Evolutionary conservation across 2,797 vertebrate genomes (phyloP).

Genomic region (Ptychobarbus kaznakovi): DNA sequence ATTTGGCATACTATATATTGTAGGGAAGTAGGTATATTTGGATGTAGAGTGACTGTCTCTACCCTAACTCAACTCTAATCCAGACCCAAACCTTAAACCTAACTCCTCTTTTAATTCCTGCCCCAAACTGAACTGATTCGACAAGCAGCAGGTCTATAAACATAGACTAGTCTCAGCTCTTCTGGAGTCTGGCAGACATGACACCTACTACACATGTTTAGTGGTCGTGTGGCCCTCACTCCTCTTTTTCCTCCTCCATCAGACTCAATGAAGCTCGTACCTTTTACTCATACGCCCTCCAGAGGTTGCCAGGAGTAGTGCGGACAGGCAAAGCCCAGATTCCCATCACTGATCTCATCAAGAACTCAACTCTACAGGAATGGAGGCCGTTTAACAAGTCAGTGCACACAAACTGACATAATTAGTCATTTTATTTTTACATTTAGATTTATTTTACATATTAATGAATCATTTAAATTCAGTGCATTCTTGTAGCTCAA

Average conservation of each 20-base stretch:
- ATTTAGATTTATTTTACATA: background rate
- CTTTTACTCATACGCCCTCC: slow-evolving; percentile 86
- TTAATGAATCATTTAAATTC: background rate
- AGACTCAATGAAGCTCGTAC: slow-evolving; percentile 82
- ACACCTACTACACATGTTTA: slow-evolving; percentile 1
- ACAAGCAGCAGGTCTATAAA: slow-evolving; percentile 1
- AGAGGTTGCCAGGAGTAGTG: slow-evolving; percentile 78
- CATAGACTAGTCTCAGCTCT: background rate
- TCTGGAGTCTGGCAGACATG: background rate
- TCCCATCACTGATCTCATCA: fast-evolving
- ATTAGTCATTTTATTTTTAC: background rate
- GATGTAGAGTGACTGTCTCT: background rate
- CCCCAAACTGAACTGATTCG: background rate
- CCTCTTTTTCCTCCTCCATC: slow-evolving; percentile 33
- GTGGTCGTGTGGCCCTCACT: background rate
- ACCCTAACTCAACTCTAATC: background rate
- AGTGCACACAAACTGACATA: background rate
- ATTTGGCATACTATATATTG: background rate
- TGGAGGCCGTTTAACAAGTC: slow-evolving; percentile 83
- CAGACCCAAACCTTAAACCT: background rate
- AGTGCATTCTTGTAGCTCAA: background rate
- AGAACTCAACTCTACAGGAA: slow-evolving; percentile 50
- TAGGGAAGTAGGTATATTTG: background rate
- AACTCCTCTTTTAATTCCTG: background rate
- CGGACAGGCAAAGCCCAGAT: slow-evolving; percentile 71